phyloP scores from a whole-genome alignment of 2,113 vertebrate species.

The Oostethus manadensis region DNA sequence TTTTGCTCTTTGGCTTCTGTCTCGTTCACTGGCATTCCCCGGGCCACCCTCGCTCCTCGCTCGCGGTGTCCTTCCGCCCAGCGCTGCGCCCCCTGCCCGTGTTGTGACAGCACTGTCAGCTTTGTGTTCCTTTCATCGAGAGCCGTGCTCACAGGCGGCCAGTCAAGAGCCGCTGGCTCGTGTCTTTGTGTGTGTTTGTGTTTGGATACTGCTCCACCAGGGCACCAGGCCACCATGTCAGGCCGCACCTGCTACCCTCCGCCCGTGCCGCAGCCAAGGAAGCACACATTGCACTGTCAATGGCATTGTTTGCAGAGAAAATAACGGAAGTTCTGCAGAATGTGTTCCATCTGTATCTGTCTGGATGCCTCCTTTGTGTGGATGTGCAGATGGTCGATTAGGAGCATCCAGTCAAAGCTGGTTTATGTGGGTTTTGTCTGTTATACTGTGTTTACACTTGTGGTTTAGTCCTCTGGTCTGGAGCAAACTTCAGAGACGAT shows the following conservation, averaged over 20 bases:
- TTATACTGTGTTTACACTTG: no score
- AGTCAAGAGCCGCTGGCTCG: conserved; percentile 8
- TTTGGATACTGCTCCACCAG: conserved; percentile 24
- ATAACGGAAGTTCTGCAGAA: conserved; percentile 15
- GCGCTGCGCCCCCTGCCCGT: conserved; percentile 21
- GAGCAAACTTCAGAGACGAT: no score
- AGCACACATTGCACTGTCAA: conserved; percentile 3
- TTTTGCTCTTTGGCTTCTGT: conserved; percentile 26
- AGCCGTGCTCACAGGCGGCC: conserved; percentile 28
- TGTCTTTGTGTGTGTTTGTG: conserved; percentile 11
- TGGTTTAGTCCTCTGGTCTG: no score
- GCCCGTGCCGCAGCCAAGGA: conserved; percentile 33
- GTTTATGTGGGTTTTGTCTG: no score
- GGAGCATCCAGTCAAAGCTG: no score
- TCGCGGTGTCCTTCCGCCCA: conserved; percentile 28
- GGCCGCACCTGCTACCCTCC: conserved; percentile 56
- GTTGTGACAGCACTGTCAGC: conserved; percentile 52
- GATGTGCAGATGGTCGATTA: no score
- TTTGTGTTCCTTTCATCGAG: conserved; percentile 13
- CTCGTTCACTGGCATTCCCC: not conserved
- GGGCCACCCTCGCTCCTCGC: conserved; percentile 15
- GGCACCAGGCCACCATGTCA: conserved; percentile 32
- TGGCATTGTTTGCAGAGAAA: conserved; percentile 35
- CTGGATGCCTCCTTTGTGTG: conserved; percentile 27
- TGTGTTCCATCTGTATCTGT: conserved; percentile 39